phyloP scores from a whole-genome alignment of 2,797 vertebrate genomes.

The Cuniculus paca region DNA sequence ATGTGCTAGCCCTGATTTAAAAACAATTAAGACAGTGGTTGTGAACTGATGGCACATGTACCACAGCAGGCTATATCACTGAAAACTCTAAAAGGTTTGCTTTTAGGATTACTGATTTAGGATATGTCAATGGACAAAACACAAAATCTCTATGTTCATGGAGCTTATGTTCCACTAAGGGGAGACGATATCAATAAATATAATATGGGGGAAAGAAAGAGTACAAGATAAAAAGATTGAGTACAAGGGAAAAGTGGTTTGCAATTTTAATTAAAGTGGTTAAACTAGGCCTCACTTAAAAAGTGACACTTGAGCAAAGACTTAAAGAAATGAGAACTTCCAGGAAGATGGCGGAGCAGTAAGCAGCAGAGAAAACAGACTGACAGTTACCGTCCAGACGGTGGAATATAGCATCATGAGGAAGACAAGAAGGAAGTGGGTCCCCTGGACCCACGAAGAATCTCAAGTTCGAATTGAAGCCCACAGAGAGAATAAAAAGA shows the following conservation, averaged over 20 bases:
- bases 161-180: neutral
- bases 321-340: no score
- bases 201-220: neutral
- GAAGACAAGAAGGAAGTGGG: no score
- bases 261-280: constrained; percentile 19
- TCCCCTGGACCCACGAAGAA: no score
- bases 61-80: neutral
- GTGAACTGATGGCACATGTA: neutral
- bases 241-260: neutral
- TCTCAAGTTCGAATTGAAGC: no score
- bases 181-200: neutral
- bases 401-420: no score
- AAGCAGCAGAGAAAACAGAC: no score
- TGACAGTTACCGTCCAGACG: no score
- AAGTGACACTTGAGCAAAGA: neutral
- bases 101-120: neutral
- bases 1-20: neutral
- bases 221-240: neutral
- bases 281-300: neutral
- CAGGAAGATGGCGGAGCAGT: no score
- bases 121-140: neutral
- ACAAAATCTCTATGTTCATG: neutral
- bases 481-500: no score
- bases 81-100: no score
- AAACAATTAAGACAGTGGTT: neutral